Base-by-base conservation (phyloP, 2,888 invertebrate species). In the Athalia circularis region DNA sequence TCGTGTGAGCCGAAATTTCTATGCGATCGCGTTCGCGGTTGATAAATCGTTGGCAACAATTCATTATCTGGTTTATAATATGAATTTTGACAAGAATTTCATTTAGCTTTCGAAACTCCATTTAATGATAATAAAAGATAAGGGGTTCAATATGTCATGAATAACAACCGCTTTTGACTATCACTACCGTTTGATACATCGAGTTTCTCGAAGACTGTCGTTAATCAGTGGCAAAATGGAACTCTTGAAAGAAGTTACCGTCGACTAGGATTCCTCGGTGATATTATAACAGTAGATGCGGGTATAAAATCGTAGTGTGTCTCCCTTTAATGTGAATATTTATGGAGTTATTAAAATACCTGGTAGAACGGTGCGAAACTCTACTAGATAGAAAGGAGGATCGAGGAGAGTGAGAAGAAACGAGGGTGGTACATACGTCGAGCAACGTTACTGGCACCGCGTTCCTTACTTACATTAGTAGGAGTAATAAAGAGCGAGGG, bases 31-130 rank as follows among this genome's bases (percentile, higher is more conserved):
- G 29, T 29, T 29, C 29, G 2, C 2, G 29, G 29, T 29, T 29
- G 29, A 29, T 29, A 29, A 29, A 29, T 29, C 29, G 29, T 29
- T 29, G 29, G 29, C 29, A 29, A 29, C 29, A 29, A 29, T 29
- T 29, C 29, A 29, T 29, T 29, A 29, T 29, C 29, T 29, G 29
- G 29, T 29, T 29, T 29, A 29, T 29, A 29, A 29, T 54, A 7
- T n/a, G 29, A 83, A 87, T 87, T 86, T 87, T 87, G 80, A 81
- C 84, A 87, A 87, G 87, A 87, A 87, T 87, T 87, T 87, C 87
- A 87, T 85, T 87, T 87, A 85, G 80, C 79, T 81, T 72, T 68
- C 77, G 79, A 9, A 43, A 7, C 13, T 11, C 59, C 11, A 13
- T 5, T 7, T 29, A 29, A 29, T 7, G 59, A 13, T 5, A n/a